Conservation (phyloP, 2,113 vertebrate genomes). For the Noctilio leporinus region DNA sequence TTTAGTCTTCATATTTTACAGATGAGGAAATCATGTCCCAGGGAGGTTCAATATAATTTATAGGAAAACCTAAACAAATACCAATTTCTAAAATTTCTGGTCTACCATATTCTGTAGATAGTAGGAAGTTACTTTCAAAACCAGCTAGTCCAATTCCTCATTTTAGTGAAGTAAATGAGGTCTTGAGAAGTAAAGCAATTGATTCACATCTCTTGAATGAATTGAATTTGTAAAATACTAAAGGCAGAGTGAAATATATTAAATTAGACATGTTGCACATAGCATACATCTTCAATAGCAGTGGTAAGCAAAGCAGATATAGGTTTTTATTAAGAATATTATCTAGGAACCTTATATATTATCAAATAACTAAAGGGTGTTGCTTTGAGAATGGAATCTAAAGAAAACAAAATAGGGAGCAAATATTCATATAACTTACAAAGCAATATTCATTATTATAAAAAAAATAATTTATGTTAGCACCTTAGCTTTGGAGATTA, state of each 20-base stretch:
- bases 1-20: not conserved
- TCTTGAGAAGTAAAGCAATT: not conserved
- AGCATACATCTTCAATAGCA: not conserved
- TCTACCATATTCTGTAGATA: not conserved
- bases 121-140: not conserved
- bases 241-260: not conserved
- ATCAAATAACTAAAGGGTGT: not conserved
- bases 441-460: not conserved
- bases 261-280: not conserved
- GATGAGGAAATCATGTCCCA: not conserved
- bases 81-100: not conserved
- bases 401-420: not conserved
- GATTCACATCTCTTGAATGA: not conserved
- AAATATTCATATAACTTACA: not conserved
- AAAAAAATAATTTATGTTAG: conserved; percentile 33
- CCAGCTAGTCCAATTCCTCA: not conserved
- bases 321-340: not conserved
- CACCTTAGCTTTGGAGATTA: conserved; percentile 3
- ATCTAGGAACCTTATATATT: not conserved
- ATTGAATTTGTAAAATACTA: not conserved
- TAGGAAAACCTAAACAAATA: not conserved
- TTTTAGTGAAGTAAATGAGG: not conserved
- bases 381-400: not conserved
- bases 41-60: not conserved
- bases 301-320: not conserved